Evolutionary conservation across 2,113 vertebrate genomes (phyloP), one percentile per base, ranked within the genome.

Genomic region (Neoarius graeffei): DNA sequence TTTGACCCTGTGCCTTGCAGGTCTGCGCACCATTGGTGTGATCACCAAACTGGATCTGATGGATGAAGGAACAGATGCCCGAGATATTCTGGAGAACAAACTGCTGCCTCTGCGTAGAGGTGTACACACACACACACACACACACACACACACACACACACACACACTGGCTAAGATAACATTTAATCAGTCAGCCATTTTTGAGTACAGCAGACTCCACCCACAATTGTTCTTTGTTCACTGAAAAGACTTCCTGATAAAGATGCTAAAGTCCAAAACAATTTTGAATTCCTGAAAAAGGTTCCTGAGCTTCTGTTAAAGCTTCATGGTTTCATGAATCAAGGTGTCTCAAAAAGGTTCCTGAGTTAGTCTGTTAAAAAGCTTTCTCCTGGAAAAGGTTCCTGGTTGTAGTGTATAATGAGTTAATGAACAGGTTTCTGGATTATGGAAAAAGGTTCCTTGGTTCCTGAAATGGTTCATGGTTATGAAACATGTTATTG

Each of bases 21-120:
- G 98, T 69, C 90, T 99, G 81, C 91, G 98, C 84, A 99, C 98
- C 4, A 99, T 99, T 0, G 98, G 98, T 0, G 98, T 99, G 87
- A 99, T 99, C 94, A 99, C 98, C 85, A 99, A 99, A 73, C 94
- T 99, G 89, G 98, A 99, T 82, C 94, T 99, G 90, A 99, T 99
- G 98, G 98, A 99, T 0, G 98, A 99, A 56, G 98, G 98, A 90
- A 99, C 98, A 0, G 98, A 99, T 0, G 98, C 98, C 73, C 94
- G 96, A 57, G 98, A 99, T 9, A 94, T 99, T 89, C 94, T 99
- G 93, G 98, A 99, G 92, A 99, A 99, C 93, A 99, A 99, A 83
- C 95, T 99, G 13, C 95, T 99, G 27, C 98, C 98, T 0, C 89
- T 99, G 1, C 95, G 98, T 27, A 94, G 98, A 95, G 98, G 98